Conservation (phyloP, 2,797 vertebrate genomes). For the Girardinus metallicus region DNA sequence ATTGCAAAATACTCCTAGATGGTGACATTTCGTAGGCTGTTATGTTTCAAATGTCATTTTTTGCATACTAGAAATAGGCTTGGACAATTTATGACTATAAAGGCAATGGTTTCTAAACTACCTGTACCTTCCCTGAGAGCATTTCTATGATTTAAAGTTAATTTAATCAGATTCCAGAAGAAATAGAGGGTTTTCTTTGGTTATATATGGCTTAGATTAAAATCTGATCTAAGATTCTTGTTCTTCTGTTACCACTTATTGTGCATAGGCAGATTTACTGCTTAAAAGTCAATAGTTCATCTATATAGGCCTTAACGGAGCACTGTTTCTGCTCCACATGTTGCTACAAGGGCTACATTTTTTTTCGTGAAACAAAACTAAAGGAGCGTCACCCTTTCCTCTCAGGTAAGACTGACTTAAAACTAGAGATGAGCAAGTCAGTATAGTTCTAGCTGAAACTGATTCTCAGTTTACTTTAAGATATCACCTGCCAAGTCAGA, state of each 20-base stretch:
- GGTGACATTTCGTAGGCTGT: not conserved
- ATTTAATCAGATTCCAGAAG: not conserved
- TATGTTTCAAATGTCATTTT: not conserved
- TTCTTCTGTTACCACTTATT: not conserved
- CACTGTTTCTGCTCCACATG: not conserved
- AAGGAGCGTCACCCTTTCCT: not conserved
- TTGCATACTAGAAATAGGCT: not conserved
- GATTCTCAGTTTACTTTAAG: not conserved
- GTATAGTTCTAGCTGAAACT: not conserved
- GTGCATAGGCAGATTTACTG: not conserved
- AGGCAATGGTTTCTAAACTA: not conserved
- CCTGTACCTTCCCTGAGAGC: not conserved
- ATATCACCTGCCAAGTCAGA: not conserved
- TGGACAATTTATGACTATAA: not conserved
- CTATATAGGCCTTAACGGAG: not conserved
- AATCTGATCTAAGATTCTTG: not conserved
- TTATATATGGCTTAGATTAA: not conserved
- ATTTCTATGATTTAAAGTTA: not conserved
- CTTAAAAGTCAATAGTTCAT: not conserved
- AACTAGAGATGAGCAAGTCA: not conserved
- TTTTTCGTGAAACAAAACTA: not conserved
- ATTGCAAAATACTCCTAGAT: not conserved
- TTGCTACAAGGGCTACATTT: not conserved
- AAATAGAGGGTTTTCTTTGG: not conserved
- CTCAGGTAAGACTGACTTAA: not conserved